Evolutionary conservation across 2,797 vertebrate species (phyloP), one percentile per base, ranked within the genome.

Genomic region (Phyllotis vaccarum): DNA sequence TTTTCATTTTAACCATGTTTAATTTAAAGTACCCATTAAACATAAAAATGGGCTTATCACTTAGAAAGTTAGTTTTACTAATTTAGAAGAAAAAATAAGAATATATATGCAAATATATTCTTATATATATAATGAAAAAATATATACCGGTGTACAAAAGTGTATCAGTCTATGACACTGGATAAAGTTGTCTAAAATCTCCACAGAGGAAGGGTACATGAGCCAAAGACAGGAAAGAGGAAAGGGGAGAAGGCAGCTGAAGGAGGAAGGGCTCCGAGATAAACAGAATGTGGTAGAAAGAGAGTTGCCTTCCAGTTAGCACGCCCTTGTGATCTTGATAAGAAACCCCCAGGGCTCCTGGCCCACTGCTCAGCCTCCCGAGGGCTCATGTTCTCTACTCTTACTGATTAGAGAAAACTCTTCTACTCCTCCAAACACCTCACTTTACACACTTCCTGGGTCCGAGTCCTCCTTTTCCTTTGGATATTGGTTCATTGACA

Each of bases 1-100:
- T 76, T 87, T 87, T 68, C 56, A 19, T 70, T 43, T 75, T 54
- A 52, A 37, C 34, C 46, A 54, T 29, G 31, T 19, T 52, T 64
- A 64, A 70, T 54, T 52, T 68, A 21, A 43, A 89, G 37, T 49
- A 52, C 1, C 46, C 24, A 40, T 79, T 54, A 52, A 62, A n/a
- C 68, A 89, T 52, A 27, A 89, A 22, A 89, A 74, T 79, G 11
- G 54, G 78, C 16, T 60, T 34, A 86, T 43, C 34, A 52, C 86
- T 17, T 75, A 93, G 66, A 16, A 66, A 66, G 37, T 89, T 86
- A 54, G 31, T 62, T 82, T 86, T 37, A 87, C 43, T 75, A 94
- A 60, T 31, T 87, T 49, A 94, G 70, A 64, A 68, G 43, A 82
- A 49, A 75, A 95, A 93, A 81, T 27, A 87, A 81, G 60, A 17